phyloP scores from a whole-genome alignment of 2,113 vertebrate species.

The Tursiops truncatus region DNA sequence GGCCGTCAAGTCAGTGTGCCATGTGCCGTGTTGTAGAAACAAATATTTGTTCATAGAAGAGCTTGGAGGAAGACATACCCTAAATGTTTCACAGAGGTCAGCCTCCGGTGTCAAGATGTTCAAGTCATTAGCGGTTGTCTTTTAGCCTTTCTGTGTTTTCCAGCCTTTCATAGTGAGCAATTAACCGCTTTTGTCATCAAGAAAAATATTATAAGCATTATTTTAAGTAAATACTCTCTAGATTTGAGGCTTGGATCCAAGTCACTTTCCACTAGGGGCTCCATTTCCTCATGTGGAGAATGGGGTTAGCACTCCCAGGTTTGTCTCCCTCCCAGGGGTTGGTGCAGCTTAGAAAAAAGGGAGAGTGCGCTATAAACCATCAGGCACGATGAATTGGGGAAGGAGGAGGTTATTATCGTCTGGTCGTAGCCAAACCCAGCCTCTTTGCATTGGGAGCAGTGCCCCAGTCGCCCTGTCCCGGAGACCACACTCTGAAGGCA shows the following conservation, averaged over 20 bases:
- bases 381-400: neutral
- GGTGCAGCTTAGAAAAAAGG: neutral
- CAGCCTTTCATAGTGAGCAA: neutral
- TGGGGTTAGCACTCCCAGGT: rapidly evolving
- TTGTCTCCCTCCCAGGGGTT: neutral
- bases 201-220: neutral
- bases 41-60: neutral
- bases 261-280: neutral
- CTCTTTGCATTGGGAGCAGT: neutral
- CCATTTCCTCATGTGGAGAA: neutral
- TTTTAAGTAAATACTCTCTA: neutral
- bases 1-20: neutral
- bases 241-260: neutral
- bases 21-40: rapidly evolving
- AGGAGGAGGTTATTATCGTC: neutral
- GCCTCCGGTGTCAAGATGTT: neutral
- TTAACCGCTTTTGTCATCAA: neutral
- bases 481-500: neutral
- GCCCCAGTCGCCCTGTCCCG: neutral
- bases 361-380: neutral
- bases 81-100: neutral
- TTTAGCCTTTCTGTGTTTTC: neutral
- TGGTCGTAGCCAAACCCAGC: neutral
- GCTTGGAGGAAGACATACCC: neutral
- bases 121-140: neutral